phyloP scores from a whole-genome alignment of 2,888 invertebrate species.

The Temnothorax unifasciatus region DNA sequence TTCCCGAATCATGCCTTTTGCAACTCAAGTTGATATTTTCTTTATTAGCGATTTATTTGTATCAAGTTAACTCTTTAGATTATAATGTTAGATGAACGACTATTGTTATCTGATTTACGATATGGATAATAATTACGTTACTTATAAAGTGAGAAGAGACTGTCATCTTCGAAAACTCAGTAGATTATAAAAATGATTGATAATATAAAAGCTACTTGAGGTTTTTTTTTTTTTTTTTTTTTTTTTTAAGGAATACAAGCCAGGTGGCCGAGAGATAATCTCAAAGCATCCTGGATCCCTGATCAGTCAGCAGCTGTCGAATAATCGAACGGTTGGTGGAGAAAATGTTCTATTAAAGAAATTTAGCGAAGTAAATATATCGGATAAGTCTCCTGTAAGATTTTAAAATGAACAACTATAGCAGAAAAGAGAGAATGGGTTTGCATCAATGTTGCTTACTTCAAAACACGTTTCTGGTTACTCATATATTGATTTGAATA shows the following conservation, averaged over 20 bases:
- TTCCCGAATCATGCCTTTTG: neutral
- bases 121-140: too few relatives aligned
- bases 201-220: constrained; percentile 21
- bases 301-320: constrained; percentile 85
- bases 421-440: neutral
- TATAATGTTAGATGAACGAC: constrained; percentile 2
- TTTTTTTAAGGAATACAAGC: constrained; percentile 92
- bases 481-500: neutral
- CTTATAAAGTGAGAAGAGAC: neutral
- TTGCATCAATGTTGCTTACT: neutral
- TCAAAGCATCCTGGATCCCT: constrained; percentile 92
- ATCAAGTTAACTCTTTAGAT: constrained; percentile 23
- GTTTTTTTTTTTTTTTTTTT: constrained; percentile 13
- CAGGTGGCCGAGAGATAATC: constrained; percentile 94
- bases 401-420: neutral
- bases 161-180: neutral
- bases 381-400: constrained; percentile 86
- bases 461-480: neutral
- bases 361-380: constrained; percentile 92
- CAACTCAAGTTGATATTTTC: neutral
- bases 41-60: neutral
- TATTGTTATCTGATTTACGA: neutral
- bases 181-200: constrained; percentile 10
- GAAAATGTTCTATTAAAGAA: constrained; percentile 91
- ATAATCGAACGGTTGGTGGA: constrained; percentile 87